Evolutionary conservation across 2,888 invertebrate genomes (phyloP), one percentile per base, ranked within the genome.

Genomic region (Leptothorax acervorum): DNA sequence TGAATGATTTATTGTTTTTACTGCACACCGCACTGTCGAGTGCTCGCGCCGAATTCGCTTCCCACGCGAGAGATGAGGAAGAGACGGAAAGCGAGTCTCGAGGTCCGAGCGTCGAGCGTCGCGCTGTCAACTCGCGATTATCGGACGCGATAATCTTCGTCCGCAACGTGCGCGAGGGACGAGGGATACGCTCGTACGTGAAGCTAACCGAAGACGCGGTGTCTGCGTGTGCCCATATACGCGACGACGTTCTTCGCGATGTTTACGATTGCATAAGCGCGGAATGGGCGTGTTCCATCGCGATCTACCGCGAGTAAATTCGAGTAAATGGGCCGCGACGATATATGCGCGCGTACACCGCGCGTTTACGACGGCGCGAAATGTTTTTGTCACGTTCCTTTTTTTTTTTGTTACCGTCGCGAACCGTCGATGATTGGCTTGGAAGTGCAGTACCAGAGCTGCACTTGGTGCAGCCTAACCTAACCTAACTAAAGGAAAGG

Each of bases 1-100:
- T 93, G 92, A 92, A 83, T 78, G 87, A 57, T 45, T 63, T 62
- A 68, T 60, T 82, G 53, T 73, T 75, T 62, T 68, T 85, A 23
- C 23, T 23, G 23, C 23, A 23, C 28, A 15, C 39, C 0, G 48
- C 39, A 45, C 48, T 51, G 39, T 12, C 60, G 60, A 71, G 71
- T 23, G 60, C 18, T 12, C 28, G 31, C 71, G 23, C 15, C 35
- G 48, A 60, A 9, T 28, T 35, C 8, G 2, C 23, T 18, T 81
- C 31, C 3, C 51, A n/a, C 11, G 70, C 15, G 28, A 42, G 18
- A 39, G 6, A 15, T 5, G 12, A 65, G 23, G 5, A 11, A 42
- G 2, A 12, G 2, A 12, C 2, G n/a, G 39, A 12, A 2, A 6
- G 23, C 23, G 23, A 23, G 0, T 23, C 23, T 23, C 11, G 39